Evolutionary conservation across 2,113 vertebrate species (phyloP).

Genomic region (Sphyrna mokarran): DNA sequence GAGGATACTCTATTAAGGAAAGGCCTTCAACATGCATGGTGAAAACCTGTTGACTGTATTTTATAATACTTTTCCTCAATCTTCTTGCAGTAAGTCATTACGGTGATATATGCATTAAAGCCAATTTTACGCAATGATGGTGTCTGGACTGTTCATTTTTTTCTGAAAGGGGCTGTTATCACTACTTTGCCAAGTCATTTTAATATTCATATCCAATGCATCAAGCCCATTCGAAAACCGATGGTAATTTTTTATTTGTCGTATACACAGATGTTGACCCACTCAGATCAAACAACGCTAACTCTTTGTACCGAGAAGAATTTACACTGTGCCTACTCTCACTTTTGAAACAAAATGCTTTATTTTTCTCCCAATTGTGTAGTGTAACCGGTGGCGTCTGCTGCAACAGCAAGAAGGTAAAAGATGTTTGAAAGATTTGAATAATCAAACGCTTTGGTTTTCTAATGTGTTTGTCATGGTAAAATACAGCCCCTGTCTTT

Average conservation of each 20-base stretch:
- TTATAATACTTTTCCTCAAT: background rate
- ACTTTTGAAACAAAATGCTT: conserved; percentile 21
- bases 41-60: background rate
- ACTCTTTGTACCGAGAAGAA: conserved; percentile 11
- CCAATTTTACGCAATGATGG: background rate
- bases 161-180: background rate
- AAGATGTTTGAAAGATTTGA: conserved; percentile 32
- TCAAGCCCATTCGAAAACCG: background rate
- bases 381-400: conserved; percentile 30
- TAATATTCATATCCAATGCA: background rate
- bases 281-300: background rate
- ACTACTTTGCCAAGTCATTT: background rate
- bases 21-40: no score
- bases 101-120: background rate
- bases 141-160: conserved; percentile 9
- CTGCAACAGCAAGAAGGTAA: conserved; percentile 24
- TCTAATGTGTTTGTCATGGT: conserved; percentile 36
- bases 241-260: background rate
- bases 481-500: conserved; percentile 37
- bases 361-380: conserved; percentile 28
- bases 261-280: background rate
- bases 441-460: conserved; percentile 35
- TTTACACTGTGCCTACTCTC: conserved; percentile 1
- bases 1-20: background rate
- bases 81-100: background rate